A percentile compares a stretch with the other conserved stretches of the same genome.
These are phyloP conservation scores for Oceanodroma tethys DNA, from an alignment of 2,113 vertebrate species.

Conservation along the genomic window DNA sequence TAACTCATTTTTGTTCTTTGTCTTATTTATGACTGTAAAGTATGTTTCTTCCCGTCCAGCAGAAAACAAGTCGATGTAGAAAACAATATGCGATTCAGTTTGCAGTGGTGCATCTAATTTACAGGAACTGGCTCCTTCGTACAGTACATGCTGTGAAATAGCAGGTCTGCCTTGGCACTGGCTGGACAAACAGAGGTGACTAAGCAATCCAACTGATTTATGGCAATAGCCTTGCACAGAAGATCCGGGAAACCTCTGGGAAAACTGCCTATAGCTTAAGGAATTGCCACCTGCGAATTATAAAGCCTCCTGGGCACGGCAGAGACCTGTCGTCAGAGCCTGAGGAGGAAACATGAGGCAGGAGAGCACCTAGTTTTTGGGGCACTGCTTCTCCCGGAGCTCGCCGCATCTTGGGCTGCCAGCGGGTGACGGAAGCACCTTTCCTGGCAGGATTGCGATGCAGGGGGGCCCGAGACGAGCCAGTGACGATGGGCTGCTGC, in stretches of 20 bases:
- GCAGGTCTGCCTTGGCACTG: conserved; percentile 50
- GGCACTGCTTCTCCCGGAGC: not conserved
- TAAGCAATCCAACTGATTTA: conserved; percentile 56
- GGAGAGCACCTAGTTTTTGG: not conserved
- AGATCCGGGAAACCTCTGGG: conserved; percentile 51
- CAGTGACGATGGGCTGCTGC: not conserved
- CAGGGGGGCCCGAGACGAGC: not conserved
- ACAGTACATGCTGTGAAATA: conserved; percentile 67
- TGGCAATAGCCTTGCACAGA: conserved; percentile 27
- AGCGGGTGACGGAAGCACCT: not conserved
- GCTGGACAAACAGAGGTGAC: conserved; percentile 59
- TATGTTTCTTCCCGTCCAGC: not conserved
- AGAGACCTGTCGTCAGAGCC: not conserved
- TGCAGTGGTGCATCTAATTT: conserved; percentile 28
- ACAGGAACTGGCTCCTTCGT: conserved; percentile 43
- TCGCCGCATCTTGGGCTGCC: not conserved
- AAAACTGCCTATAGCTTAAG: conserved; percentile 3
- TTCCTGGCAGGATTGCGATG: not conserved
- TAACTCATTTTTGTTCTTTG: not conserved
- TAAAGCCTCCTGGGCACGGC: not conserved
- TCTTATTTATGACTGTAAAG: conserved; percentile 12
- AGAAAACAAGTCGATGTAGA: not conserved
- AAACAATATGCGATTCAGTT: conserved; percentile 22
- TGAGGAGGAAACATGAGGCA: not conserved
- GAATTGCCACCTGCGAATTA: not conserved